Evolutionary conservation across 2,113 vertebrate species (phyloP).

Genomic region (Archilochus colubris): DNA sequence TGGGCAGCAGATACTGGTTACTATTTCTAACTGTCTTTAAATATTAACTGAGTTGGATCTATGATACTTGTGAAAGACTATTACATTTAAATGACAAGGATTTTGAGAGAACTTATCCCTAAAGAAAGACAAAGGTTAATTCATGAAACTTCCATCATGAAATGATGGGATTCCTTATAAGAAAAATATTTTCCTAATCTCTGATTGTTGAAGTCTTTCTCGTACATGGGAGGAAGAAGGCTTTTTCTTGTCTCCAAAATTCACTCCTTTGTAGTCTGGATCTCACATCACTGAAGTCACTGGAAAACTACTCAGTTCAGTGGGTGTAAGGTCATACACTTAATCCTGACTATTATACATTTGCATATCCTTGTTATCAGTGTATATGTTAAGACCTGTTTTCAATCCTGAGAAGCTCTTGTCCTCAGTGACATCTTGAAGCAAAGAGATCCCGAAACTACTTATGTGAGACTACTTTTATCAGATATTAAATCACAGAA

Average conservation of each 20-base stretch:
- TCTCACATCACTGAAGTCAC: not conserved
- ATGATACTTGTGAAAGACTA: not conserved
- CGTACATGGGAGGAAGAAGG: not conserved
- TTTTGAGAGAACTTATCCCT: not conserved
- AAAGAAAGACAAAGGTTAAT: not conserved
- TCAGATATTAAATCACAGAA: not conserved
- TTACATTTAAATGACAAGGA: not conserved
- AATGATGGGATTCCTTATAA: not conserved
- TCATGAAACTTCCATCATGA: not conserved
- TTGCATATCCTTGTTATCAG: not conserved
- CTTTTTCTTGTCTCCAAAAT: not conserved
- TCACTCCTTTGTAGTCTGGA: not conserved
- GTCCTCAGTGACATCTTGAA: not conserved
- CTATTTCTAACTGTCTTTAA: not conserved
- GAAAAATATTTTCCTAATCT: not conserved
- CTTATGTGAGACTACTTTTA: not conserved
- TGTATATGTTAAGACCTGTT: constrained; percentile 28
- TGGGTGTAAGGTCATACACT: not conserved
- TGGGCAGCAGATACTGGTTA: not conserved
- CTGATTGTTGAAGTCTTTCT: not conserved
- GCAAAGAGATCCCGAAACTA: not conserved
- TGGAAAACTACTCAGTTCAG: not conserved
- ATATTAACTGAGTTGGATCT: not conserved
- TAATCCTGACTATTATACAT: not conserved
- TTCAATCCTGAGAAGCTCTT: not conserved